Conservation (phyloP, 2,113 vertebrate genomes). For the Austrofundulus limnaeus region DNA sequence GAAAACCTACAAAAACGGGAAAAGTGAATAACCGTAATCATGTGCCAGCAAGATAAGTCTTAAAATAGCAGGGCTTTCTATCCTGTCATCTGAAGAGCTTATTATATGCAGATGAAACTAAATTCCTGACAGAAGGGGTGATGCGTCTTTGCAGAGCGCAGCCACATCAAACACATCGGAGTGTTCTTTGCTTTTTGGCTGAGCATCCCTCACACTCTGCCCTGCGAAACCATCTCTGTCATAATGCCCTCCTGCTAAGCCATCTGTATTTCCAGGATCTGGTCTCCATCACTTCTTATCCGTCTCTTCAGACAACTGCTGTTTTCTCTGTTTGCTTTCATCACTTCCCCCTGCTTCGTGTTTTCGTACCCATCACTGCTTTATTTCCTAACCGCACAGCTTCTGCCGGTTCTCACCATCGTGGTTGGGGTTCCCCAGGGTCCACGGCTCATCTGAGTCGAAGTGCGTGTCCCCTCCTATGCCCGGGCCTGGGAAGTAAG, state of each 20-base stretch:
- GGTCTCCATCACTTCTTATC: conserved; percentile 35
- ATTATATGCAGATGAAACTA: conserved; percentile 50
- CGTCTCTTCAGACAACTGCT: conserved; percentile 18
- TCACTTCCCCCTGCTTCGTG: conserved; percentile 1
- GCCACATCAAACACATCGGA: conserved; percentile 56
- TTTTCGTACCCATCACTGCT: not conserved
- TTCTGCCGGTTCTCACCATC: conserved; percentile 82
- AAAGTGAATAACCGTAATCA: conserved; percentile 46
- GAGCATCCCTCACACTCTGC: conserved; percentile 41
- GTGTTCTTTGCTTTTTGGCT: conserved; percentile 50
- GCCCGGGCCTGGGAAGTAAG: conserved; percentile 97
- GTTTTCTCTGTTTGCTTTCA: conserved; percentile 16
- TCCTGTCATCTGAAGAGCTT: conserved; percentile 63
- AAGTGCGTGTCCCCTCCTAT: conserved; percentile 99
- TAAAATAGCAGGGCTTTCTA: conserved; percentile 63
- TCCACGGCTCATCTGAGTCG: conserved; percentile 98
- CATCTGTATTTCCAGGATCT: conserved; percentile 43
- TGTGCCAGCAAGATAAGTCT: conserved; percentile 51
- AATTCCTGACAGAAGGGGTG: conserved; percentile 67
- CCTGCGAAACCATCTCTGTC: conserved; percentile 39
- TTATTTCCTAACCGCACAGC: not conserved
- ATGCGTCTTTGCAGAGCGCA: conserved; percentile 47
- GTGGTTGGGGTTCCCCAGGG: conserved; percentile 94
- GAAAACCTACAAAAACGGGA: not conserved
- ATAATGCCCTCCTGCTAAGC: conserved; percentile 39